Evolutionary conservation across 2,888 invertebrate species (phyloP).

Genomic region (Synergus laeviventris): DNA sequence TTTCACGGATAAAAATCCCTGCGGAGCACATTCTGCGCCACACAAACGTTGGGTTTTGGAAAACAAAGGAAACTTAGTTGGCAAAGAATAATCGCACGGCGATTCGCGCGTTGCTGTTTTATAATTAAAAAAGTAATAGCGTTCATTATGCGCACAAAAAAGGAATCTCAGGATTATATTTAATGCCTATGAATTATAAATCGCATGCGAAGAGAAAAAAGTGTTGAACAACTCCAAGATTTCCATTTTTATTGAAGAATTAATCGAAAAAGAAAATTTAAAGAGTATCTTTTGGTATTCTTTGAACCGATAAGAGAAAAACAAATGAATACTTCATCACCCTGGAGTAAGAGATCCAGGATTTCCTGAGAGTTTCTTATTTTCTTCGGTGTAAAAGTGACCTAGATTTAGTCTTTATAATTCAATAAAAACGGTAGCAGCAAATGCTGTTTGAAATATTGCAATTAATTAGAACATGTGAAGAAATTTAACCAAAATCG

Average conservation of each 20-base stretch:
- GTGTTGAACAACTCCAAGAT: not conserved
- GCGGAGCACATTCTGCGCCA: not conserved
- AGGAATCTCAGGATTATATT: not conserved
- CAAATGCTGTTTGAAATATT: not conserved
- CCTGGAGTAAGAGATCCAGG: not conserved
- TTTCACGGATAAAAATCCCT: not conserved
- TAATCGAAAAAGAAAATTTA: constrained; percentile 6
- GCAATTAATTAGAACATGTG: not conserved
- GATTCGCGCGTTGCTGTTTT: not conserved
- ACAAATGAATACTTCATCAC: not conserved
- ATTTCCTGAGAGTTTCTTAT: not conserved
- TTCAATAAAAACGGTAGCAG: not conserved
- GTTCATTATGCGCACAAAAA: not conserved
- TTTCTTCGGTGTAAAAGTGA: not conserved
- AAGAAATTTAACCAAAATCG: too few relatives aligned
- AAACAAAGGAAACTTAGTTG: not conserved
- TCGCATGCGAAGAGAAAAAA: not conserved
- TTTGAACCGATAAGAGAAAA: not conserved
- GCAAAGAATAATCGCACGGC: not conserved
- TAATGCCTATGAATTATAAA: constrained; percentile 21
- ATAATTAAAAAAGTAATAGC: constrained; percentile 1
- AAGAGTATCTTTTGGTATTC: too few relatives aligned
- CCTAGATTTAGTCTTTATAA: constrained; percentile 1
- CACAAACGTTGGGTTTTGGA: not conserved
- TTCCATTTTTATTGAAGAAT: constrained; percentile 23